Evolutionary conservation across 2,113 vertebrate species (phyloP).

Genomic region (Mirza zaza): DNA sequence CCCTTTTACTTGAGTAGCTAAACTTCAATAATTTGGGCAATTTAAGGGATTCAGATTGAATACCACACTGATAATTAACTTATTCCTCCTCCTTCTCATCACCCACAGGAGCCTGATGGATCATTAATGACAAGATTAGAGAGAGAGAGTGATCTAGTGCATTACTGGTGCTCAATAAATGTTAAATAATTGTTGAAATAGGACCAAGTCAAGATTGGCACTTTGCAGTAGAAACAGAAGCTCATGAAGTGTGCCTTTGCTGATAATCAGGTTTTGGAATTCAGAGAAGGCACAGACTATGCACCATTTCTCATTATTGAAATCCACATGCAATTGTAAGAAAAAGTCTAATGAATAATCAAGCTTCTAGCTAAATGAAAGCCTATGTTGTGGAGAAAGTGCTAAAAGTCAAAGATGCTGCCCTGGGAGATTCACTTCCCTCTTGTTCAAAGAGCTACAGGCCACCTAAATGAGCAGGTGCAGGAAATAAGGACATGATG

Average conservation of each 20-base stretch:
- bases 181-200: slow-evolving; percentile 71
- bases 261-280: slow-evolving; percentile 52
- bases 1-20: slow-evolving; percentile 49
- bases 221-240: slow-evolving; percentile 40
- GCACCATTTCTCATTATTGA: slow-evolving; percentile 47
- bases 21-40: slow-evolving; percentile 66
- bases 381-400: neutral
- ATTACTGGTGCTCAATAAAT: slow-evolving; percentile 69
- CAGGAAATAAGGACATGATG: slow-evolving; percentile 13
- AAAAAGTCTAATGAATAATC: slow-evolving; percentile 28
- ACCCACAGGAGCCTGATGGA: slow-evolving; percentile 63
- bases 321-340: slow-evolving; percentile 27
- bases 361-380: neutral
- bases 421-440: neutral
- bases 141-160: neutral
- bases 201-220: slow-evolving; percentile 48
- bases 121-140: slow-evolving; percentile 71
- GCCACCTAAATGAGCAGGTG: slow-evolving; percentile 35
- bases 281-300: slow-evolving; percentile 9
- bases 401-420: neutral
- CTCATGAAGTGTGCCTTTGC: slow-evolving; percentile 42
- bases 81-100: slow-evolving; percentile 58
- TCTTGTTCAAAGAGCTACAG: neutral
- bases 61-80: slow-evolving; percentile 62
- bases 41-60: slow-evolving; percentile 71